phyloP scores from a whole-genome alignment of 1,140 invertebrate genomes.

The Drosophila hydei region DNA sequence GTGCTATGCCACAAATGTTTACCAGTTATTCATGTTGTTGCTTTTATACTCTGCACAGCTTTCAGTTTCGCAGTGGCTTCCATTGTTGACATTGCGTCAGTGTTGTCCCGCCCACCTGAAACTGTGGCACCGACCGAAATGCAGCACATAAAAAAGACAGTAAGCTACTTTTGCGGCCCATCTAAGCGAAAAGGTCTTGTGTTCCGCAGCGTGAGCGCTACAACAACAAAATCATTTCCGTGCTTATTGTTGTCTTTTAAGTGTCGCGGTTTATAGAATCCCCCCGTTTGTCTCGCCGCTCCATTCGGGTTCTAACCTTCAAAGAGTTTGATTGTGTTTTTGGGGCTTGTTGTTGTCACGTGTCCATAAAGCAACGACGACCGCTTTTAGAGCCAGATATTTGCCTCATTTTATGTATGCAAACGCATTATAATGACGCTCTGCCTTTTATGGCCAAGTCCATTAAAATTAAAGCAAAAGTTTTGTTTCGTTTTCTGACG shows the following conservation, averaged over 20 bases:
- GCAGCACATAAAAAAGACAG: conserved; percentile 79
- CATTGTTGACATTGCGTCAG: conserved; percentile 66
- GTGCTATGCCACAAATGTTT: conserved; percentile 22
- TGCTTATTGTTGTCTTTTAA: conserved; percentile 71
- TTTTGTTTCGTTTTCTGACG: conserved; percentile 51
- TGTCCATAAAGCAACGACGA: conserved; percentile 66
- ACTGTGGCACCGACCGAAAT: conserved; percentile 42
- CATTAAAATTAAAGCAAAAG: conserved; percentile 81
- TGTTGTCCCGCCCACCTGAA: conserved; percentile 12
- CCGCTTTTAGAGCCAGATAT: conserved; percentile 51
- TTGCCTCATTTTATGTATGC: conserved; percentile 76
- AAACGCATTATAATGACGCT: conserved; percentile 77
- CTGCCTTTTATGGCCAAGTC: conserved; percentile 69
- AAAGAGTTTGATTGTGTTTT: conserved; percentile 75
- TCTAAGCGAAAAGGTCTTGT: conserved; percentile 64
- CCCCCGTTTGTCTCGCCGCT: background rate
- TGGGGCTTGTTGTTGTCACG: conserved; percentile 72
- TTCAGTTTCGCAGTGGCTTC: conserved; percentile 50
- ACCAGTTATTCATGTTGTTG: conserved; percentile 13
- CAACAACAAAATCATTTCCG: conserved; percentile 56
- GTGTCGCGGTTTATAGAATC: conserved; percentile 62
- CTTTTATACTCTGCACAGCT: conserved; percentile 63
- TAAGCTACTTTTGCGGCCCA: conserved; percentile 71
- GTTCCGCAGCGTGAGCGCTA: conserved; percentile 13
- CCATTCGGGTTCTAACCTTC: conserved; percentile 32